Conservation (phyloP, 2,113 vertebrate genomes). For the Mirounga angustirostris region DNA sequence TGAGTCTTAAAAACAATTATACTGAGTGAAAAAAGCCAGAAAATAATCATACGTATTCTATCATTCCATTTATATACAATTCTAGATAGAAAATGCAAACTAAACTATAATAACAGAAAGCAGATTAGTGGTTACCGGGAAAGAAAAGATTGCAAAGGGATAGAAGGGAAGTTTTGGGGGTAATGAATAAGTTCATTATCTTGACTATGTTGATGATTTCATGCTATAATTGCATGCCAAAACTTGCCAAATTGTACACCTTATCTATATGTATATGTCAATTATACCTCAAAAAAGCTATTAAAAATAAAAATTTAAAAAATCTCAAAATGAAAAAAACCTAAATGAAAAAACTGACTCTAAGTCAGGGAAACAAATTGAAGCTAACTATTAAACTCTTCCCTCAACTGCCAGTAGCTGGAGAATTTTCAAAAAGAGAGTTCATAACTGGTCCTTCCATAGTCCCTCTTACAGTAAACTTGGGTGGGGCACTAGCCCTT, state of each 20-base stretch:
- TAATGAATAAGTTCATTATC: not conserved
- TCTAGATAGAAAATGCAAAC: slow-evolving; percentile 30
- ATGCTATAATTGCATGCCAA: not conserved
- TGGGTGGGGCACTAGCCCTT: not conserved
- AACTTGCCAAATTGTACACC: not conserved
- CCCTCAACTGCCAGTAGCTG: not conserved
- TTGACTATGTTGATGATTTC: not conserved
- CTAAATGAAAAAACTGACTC: not conserved
- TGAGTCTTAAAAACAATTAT: not conserved
- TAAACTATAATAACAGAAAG: not conserved
- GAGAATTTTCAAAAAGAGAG: not conserved
- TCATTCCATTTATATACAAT: slow-evolving; percentile 21
- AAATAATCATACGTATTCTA: not conserved
- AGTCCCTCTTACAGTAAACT: not conserved
- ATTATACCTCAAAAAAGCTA: slow-evolving; percentile 13
- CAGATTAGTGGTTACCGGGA: not conserved
- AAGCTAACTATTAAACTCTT: slow-evolving; percentile 50
- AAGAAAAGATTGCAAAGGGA: not conserved
- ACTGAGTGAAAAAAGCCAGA: not conserved
- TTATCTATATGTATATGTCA: not conserved
- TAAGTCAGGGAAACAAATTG: not conserved
- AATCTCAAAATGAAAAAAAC: not conserved
- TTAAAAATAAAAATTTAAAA: not conserved
- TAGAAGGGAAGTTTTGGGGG: not conserved
- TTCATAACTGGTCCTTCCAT: not conserved